Percentiles rank a stretch among this genome's conserved stretches.
Conservation (phyloP, 2,113 vertebrate species). For the Anhinga rufa region DNA sequence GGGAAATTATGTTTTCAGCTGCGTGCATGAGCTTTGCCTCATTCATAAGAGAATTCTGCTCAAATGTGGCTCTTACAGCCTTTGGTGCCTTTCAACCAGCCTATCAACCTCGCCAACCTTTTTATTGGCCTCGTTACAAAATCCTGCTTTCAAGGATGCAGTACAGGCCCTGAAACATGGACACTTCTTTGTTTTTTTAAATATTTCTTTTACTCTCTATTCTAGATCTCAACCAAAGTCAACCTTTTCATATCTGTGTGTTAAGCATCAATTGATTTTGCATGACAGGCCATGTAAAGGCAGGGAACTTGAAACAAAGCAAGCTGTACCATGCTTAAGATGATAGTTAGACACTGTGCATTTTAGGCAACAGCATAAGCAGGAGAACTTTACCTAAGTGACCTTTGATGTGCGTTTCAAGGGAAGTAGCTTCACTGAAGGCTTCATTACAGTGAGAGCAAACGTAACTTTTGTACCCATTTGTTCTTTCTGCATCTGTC, state of each 20-base stretch:
- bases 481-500: constrained; percentile 28
- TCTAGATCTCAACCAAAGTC: not conserved
- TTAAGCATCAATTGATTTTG: not conserved
- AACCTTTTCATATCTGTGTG: not conserved
- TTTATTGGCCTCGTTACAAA: not conserved
- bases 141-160: not conserved
- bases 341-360: accelerated
- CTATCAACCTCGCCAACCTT: not conserved
- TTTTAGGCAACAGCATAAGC: not conserved
- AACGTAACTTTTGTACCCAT: constrained; percentile 64
- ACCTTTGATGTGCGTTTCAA: constrained; percentile 86
- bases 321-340: not conserved
- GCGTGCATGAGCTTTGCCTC: not conserved
- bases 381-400: constrained; percentile 80
- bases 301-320: not conserved
- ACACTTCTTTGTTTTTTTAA: too few relatives aligned
- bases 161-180: not conserved
- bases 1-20: not conserved
- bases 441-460: constrained; percentile 88
- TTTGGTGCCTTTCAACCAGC: not conserved
- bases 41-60: not conserved
- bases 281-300: not conserved
- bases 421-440: constrained; percentile 81
- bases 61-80: not conserved
- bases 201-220: not conserved